Conservation (phyloP, 1,140 invertebrate species). For the Trialeurodes vaporariorum region DNA sequence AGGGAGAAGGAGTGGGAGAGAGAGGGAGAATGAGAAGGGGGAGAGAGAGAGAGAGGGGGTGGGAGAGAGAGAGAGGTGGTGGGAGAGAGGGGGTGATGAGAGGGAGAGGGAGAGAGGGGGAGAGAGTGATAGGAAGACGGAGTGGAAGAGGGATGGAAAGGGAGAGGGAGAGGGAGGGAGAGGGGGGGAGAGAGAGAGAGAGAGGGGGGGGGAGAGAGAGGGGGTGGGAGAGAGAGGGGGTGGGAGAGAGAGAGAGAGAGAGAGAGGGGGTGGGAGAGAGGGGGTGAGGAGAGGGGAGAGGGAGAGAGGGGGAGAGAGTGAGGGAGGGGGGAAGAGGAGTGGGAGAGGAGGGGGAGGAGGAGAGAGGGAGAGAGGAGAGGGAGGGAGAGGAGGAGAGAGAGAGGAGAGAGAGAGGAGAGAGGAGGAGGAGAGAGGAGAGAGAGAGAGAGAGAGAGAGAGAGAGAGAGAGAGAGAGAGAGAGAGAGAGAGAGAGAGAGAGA, state of each 20-base stretch:
- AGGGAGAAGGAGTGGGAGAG: background rate
- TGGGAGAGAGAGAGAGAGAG: background rate
- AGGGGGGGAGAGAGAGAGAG: background rate
- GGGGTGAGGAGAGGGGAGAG: background rate
- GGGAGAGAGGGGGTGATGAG: background rate
- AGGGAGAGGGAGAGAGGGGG: background rate
- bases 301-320: conserved; percentile 1
- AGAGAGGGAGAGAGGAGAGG: conserved; percentile 1
- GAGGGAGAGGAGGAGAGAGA: background rate
- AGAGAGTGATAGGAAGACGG: background rate
- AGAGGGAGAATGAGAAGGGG: background rate
- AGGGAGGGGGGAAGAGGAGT: background rate
- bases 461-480: background rate
- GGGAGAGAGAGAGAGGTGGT: background rate
- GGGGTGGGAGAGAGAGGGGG: background rate
- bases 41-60: background rate
- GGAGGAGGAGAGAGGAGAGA: background rate
- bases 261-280: background rate
- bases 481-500: background rate
- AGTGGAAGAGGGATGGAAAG: background rate
- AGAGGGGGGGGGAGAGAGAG: conserved; percentile 3
- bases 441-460: too few species aligned
- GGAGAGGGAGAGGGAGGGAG: background rate
- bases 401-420: background rate
- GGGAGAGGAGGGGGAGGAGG: background rate